Base-by-base conservation (phyloP, 2,113 vertebrate species). In the Camelus dromedarius region DNA sequence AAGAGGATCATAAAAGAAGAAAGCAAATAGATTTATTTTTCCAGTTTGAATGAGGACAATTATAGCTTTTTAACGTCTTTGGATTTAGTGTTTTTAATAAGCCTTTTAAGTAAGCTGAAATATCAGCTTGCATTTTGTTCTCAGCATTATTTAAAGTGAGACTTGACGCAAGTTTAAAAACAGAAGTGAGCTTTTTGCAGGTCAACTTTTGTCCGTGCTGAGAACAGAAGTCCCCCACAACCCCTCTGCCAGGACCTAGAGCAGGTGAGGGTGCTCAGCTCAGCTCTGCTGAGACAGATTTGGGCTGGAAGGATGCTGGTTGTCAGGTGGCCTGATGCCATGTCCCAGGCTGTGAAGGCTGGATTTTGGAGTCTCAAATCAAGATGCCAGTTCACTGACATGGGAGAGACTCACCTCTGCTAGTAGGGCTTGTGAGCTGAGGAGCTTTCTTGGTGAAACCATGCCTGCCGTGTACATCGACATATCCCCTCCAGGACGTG, bases 11-110 rank as follows among this genome's bases (percentile, higher is more conserved):
- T 97, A 98, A 98, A 98, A 81, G 95, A 96, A 98, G 73, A 89
- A 93, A 97, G 84, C 89, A 96, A 97, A 93, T 98, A 96, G 91
- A 98, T 98, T 98, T 94, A 98, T 98, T 98, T 98, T 98, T 95
- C 92, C 60, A 70, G 77, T 96, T 96, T 98, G 96, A 98, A 96
- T 98, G 89, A 98, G 96, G 95, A 98, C 96, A 97, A 96, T 98
- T 98, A 97, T 82, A 96, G 95, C 91, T 97, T 98, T 97, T 98
- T 97, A 98, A 91, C 95, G 75, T 98, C 92, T 97, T 97, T 95
- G 97, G 96, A 96, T 98, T 98, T 97, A 92, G 80, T 93, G 60
- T 97, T 86, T 97, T 97, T 98, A 97, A 62, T 93, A 98, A 96
- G 91, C 88, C 94, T 95, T 97, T 94, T 97, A 97, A 98, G 91